Base-by-base conservation (phyloP, 2,888 invertebrate species). In the Tenthredo amoena region DNA sequence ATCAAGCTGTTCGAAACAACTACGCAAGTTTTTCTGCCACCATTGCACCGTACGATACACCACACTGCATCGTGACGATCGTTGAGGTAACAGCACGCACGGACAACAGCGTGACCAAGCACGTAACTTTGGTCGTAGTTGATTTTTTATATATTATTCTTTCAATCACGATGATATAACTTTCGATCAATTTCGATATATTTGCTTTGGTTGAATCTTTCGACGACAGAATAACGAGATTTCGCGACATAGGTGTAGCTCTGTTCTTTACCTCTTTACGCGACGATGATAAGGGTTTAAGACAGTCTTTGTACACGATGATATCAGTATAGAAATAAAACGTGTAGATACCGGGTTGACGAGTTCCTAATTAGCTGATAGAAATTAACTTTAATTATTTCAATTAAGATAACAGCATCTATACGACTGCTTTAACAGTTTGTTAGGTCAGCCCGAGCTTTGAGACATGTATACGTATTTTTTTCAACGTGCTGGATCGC, bases 391-490 rank as follows among this genome's bases (percentile, higher is more conserved):
- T n/a, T n/a, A 1, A n/a, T 37, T 71, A 34, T 71, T 71, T 26
- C 47, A 76, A 76, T 76, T 76, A 5, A 76, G 76, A 76, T 76
- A 76, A 76, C 43, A 31, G 5, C 43, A 43, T 76, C 72, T 68
- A 40, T 31, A 71, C n/a, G 21, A 26, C 21, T 62, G 12, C 12
- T 21, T 26, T 9, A 21, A 21, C 7, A 21, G 7, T 58, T 6
- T 68, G 34, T 34, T 18, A 40, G 37, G 34, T 40, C 37, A 18
- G 71, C 18, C 0, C 15, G 71, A 37, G 5, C 71, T 71, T 68
- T 34, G 1, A 34, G 58, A 9, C 58, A 58, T n/a, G 21, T 34
- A 34, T 26, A 31, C 7, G 37, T 18, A 34, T 68, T 31, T 18
- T 37, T 18, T 31, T 34, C 31, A 31, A 2, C 68, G 2, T 7